Conservation (phyloP, 2,888 invertebrate genomes). For the Gibbula magus region DNA sequence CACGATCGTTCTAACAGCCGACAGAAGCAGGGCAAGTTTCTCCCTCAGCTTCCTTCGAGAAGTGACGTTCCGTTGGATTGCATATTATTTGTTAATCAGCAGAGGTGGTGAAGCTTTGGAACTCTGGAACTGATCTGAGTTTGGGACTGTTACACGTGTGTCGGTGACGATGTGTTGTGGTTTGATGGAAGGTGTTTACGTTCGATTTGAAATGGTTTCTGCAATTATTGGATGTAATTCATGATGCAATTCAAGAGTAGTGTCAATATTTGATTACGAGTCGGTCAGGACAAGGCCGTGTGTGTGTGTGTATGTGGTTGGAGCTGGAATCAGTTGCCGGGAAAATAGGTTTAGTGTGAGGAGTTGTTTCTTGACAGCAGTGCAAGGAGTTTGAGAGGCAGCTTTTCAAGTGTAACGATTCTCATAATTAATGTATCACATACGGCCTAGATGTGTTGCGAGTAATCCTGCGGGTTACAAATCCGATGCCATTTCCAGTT, state of each 20-base stretch:
- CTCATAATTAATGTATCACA: conserved; percentile 8
- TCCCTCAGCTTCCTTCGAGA: background rate
- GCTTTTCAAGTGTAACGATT: conserved; percentile 3
- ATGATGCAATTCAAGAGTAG: conserved; percentile 14
- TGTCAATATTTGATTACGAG: conserved; percentile 11
- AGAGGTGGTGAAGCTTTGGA: background rate
- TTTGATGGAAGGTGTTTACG: background rate
- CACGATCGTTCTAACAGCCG: background rate
- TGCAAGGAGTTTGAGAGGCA: background rate
- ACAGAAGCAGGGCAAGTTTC: background rate
- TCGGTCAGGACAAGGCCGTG: background rate
- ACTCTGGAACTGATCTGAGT: background rate
- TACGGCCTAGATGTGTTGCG: background rate
- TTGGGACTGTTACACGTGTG: background rate
- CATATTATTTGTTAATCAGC: conserved; percentile 11
- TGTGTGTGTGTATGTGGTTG: background rate
- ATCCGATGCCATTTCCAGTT: background rate
- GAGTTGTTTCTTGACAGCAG: background rate
- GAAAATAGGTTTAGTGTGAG: background rate
- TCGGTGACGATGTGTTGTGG: background rate
- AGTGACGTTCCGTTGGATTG: background rate
- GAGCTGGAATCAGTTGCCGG: background rate
- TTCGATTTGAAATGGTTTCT: background rate
- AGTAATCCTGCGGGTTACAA: background rate
- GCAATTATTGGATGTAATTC: conserved; percentile 18